phyloP scores from a whole-genome alignment of 2,113 vertebrate genomes.

The Trematomus loennbergii region DNA sequence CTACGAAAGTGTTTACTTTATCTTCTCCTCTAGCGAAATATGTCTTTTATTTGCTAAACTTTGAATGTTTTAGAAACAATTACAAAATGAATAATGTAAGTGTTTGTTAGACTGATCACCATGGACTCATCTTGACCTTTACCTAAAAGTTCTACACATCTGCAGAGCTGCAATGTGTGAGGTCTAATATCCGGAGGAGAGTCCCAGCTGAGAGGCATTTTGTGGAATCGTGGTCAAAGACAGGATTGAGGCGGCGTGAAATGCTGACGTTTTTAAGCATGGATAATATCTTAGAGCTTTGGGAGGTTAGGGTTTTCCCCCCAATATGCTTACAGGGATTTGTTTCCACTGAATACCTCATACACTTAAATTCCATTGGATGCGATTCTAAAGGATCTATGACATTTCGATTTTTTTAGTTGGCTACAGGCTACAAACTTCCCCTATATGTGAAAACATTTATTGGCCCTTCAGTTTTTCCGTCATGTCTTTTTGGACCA shows the following conservation, averaged over 20 bases:
- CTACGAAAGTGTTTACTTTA: conserved; percentile 4
- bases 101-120: neutral
- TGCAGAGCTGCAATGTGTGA: neutral
- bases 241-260: conserved; percentile 49
- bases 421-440: conserved; percentile 41
- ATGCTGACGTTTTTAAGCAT: conserved; percentile 40
- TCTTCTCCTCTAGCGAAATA: conserved; percentile 1
- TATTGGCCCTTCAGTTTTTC: conserved; percentile 24
- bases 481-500: conserved; percentile 49
- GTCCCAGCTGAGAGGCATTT: neutral
- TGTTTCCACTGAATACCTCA: conserved; percentile 60
- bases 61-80: no score
- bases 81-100: neutral
- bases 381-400: conserved; percentile 63
- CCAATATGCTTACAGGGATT: conserved; percentile 58
- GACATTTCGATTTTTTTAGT: conserved; percentile 55
- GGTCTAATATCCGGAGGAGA: conserved; percentile 2
- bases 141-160: neutral
- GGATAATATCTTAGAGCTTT: conserved; percentile 55
- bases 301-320: conserved; percentile 53
- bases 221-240: conserved; percentile 36
- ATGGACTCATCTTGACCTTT: neutral
- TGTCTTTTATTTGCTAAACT: conserved; percentile 7
- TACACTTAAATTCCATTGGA: conserved; percentile 32
- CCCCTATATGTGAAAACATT: conserved; percentile 47